Percentiles rank a stretch among this genome's conserved stretches.
These are phyloP conservation scores for Procambarus clarkii DNA, from an alignment of 1,140 invertebrate species.

Conservation along the genomic window DNA sequence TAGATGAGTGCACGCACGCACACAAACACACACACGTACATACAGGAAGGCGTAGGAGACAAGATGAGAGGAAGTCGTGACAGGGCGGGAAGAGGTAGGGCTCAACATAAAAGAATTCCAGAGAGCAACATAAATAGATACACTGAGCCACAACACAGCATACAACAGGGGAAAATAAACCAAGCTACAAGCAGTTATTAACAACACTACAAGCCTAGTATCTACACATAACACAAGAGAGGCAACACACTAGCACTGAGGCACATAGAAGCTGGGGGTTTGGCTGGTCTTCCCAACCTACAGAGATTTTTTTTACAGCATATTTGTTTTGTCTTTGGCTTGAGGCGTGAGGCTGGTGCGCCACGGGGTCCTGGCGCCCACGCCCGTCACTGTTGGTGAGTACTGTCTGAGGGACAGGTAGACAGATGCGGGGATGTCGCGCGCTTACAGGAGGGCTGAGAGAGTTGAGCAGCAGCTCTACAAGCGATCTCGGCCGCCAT, in stretches of 20 bases:
- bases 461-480: slow-evolving; percentile 59
- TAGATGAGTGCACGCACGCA: background rate
- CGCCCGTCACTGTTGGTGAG: slow-evolving; percentile 12
- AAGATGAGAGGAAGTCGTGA: background rate
- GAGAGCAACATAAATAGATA: background rate
- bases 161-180: background rate
- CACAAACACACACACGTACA: background rate
- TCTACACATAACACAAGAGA: background rate
- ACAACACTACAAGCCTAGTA: background rate
- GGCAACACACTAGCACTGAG: slow-evolving; percentile 25
- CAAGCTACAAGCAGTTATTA: slow-evolving; percentile 9
- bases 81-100: slow-evolving; percentile 8
- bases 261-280: slow-evolving; percentile 48
- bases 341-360: slow-evolving; percentile 48
- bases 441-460: slow-evolving; percentile 39
- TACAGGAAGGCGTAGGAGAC: background rate
- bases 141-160: slow-evolving; percentile 1
- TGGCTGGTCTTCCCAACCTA: slow-evolving; percentile 67
- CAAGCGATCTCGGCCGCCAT: slow-evolving; percentile 48
- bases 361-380: slow-evolving; percentile 18
- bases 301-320: slow-evolving; percentile 70
- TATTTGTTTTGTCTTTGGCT: slow-evolving; percentile 38
- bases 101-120: no score
- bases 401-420: slow-evolving; percentile 48
- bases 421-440: slow-evolving; percentile 5